A percentile compares a stretch with the other conserved stretches of the same genome.
phyloP scores from a whole-genome alignment of 1,140 invertebrate species.

The Bombus waltoni region DNA sequence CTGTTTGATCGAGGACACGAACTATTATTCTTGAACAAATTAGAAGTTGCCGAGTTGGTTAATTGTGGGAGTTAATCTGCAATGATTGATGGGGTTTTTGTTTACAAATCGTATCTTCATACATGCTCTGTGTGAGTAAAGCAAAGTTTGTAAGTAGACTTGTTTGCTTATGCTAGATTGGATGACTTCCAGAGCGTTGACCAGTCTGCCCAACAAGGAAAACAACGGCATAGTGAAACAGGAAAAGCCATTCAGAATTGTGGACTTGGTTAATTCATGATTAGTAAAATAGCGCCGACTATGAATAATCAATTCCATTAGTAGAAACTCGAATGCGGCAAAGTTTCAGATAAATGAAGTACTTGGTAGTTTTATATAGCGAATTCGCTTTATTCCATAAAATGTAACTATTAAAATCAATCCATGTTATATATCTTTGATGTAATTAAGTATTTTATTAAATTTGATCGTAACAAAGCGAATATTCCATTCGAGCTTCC shows the following conservation, averaged over 20 bases:
- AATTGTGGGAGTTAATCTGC: not conserved
- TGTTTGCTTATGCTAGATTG: conserved; percentile 8
- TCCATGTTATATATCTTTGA: not conserved
- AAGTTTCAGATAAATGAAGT: too few species aligned
- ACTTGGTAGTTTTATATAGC: too few species aligned
- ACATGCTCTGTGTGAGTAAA: not conserved
- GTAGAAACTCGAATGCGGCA: too few species aligned
- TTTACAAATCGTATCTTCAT: not conserved
- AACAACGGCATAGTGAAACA: not conserved
- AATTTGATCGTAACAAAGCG: not conserved
- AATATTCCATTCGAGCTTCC: not conserved
- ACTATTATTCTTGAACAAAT: not conserved
- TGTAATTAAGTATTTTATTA: not conserved
- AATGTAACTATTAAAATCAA: not conserved
- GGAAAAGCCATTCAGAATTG: not conserved
- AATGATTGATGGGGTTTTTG: conserved; percentile 12
- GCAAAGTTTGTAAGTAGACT: conserved; percentile 5
- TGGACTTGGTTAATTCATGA: not conserved
- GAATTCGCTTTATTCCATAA: too few species aligned
- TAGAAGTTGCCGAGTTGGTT: not conserved
- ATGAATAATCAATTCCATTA: not conserved
- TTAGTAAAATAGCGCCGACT: not conserved
- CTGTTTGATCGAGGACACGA: too few species aligned
- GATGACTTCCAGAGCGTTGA: conserved; percentile 16
- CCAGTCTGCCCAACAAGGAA: not conserved